Conservation (phyloP, 2,113 vertebrate genomes). For the Myotis yumanensis region DNA sequence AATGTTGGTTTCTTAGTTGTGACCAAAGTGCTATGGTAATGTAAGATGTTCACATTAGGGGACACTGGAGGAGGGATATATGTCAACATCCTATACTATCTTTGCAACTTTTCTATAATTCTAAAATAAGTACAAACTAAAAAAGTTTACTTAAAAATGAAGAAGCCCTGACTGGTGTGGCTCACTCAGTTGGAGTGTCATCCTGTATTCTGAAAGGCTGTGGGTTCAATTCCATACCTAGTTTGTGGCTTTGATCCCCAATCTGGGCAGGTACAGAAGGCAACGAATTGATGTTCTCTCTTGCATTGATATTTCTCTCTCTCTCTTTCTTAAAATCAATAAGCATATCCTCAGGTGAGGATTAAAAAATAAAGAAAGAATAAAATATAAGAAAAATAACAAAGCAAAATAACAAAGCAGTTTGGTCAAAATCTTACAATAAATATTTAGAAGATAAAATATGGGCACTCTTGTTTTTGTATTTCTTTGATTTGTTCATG, state of each 20-base stretch:
- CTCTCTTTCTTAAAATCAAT: no score
- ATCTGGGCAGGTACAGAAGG: background rate
- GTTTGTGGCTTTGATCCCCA: background rate
- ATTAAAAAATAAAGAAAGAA: background rate
- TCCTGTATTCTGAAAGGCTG: background rate
- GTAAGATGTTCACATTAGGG: background rate
- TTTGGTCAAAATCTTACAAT: background rate
- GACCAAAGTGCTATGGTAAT: no score
- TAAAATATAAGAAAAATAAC: background rate
- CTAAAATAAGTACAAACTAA: background rate
- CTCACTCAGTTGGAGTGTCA: background rate
- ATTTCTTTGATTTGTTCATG: background rate
- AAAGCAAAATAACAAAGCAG: background rate
- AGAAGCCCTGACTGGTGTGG: background rate
- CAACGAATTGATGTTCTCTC: background rate
- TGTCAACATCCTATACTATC: background rate
- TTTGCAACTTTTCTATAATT: background rate
- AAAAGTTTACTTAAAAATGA: background rate
- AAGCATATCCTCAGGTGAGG: background rate
- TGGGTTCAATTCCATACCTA: background rate
- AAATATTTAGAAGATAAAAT: constrained; percentile 15
- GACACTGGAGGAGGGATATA: accelerated
- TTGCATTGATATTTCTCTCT: background rate
- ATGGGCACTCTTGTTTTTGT: background rate
- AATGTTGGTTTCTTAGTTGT: background rate